Base-by-base conservation (phyloP, 2,113 vertebrate species). In the Progne subis region DNA sequence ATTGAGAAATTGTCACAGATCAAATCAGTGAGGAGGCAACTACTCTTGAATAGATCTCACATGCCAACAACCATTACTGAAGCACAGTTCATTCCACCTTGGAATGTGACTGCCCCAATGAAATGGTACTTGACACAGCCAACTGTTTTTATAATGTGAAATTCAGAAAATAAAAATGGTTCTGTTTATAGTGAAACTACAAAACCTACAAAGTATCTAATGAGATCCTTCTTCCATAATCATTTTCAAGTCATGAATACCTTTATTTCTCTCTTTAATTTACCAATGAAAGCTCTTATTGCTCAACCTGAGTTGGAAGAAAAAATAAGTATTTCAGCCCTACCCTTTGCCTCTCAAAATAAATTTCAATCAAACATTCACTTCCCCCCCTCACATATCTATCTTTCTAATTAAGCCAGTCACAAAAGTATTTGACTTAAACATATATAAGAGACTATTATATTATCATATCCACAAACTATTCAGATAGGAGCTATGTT, bases 131-230 rank as follows among this genome's bases (percentile, higher is more conserved):
- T 24, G 31, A 80, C 43, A 88, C 18, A 83, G 57, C 5, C 25
- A 70, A 65, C 12, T 53, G 23, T 55, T 72, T 61, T 15, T 44
- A 19, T n/a, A 72, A 59, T 5, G 14, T 50, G 12, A 77, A 82
- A 95, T 65, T 81, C 59, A 88, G 49, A 76, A 89, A 85, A 82
- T 39, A 90, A 95, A 95, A 90, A 93, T 32, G 11, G 8, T 47
- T 95, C 71, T 52, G 14, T 70, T 87, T 75, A 47, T 8, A 78
- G 28, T 53, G 56, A 86, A 94, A 59, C 3, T 49, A 15, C 32
- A 86, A 92, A 79, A 63, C 5, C 32, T 59, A 52, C 19, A 14
- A 85, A 77, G 13, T 25, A 85, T 55, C 46, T 82, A 63, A 83
- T 52, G 8, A 82, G 12, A 14, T 64, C 10, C n/a, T 92, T 86